Percentiles rank a stretch among this genome's conserved stretches.
These are phyloP conservation scores for Epinephelus moara DNA, from an alignment of 2,113 vertebrate genomes.

Conservation along the genomic window DNA sequence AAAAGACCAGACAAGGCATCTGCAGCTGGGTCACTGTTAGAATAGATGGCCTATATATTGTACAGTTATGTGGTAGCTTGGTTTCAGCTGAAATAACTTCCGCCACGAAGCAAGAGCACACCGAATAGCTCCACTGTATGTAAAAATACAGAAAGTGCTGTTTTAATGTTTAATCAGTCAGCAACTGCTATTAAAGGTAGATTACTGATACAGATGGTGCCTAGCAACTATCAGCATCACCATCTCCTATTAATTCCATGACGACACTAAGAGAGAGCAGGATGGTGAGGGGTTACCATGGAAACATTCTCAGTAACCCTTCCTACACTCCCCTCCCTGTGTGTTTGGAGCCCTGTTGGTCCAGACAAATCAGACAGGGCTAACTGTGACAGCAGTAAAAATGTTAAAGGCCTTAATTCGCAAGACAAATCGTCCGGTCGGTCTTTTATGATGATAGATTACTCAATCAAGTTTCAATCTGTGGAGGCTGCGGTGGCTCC, in stretches of 20 bases:
- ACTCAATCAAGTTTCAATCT: slow-evolving; percentile 44
- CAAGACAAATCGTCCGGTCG: slow-evolving; percentile 47
- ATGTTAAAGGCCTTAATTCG: slow-evolving; percentile 58
- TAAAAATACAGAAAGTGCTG: slow-evolving; percentile 14
- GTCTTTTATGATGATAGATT: slow-evolving; percentile 57
- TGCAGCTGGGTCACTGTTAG: slow-evolving; percentile 22
- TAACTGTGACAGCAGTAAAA: slow-evolving; percentile 62
- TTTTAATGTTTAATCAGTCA: slow-evolving; percentile 47
- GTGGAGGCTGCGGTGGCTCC: slow-evolving; percentile 28
- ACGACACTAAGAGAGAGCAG: slow-evolving; percentile 65
- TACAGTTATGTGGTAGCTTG: slow-evolving; percentile 20
- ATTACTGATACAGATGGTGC: slow-evolving; percentile 69
- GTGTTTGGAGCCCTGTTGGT: slow-evolving; percentile 56
- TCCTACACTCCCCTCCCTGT: slow-evolving; percentile 66
- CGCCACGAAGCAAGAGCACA: background rate
- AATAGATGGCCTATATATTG: slow-evolving; percentile 45
- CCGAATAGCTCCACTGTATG: background rate
- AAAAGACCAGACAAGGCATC: slow-evolving; percentile 11
- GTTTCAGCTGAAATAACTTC: slow-evolving; percentile 22
- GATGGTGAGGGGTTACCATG: slow-evolving; percentile 80
- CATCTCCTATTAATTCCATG: slow-evolving; percentile 76
- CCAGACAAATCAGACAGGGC: slow-evolving; percentile 64
- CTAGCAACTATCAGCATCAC: slow-evolving; percentile 80
- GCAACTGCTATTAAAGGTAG: slow-evolving; percentile 61
- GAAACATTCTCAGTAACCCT: slow-evolving; percentile 71